Evolutionary conservation across 2,888 invertebrate species (phyloP).

Genomic region (Tethea ocularis): DNA sequence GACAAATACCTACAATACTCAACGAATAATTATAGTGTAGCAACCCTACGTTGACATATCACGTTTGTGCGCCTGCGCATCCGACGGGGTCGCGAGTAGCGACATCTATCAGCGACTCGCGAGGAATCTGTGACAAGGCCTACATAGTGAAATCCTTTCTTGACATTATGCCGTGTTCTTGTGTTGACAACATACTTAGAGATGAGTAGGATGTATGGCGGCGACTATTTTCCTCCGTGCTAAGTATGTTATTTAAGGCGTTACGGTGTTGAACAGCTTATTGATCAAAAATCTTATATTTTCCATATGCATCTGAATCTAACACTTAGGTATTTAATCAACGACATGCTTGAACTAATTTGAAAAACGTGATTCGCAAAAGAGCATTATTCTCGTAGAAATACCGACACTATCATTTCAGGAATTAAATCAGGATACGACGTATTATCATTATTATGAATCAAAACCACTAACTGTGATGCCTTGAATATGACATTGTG

Average conservation of each 20-base stretch:
- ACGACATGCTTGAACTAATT: no score
- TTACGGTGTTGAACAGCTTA: no score
- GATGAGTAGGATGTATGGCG: not conserved
- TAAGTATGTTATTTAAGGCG: no score
- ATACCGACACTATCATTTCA: no score
- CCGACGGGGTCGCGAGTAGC: slow-evolving; percentile 45
- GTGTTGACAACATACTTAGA: not conserved
- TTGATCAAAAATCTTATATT: no score
- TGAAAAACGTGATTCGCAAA: not conserved
- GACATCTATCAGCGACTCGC: slow-evolving; percentile 44
- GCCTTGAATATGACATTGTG: not conserved
- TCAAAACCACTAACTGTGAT: not conserved
- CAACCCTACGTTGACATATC: slow-evolving; percentile 62
- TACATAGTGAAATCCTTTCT: slow-evolving; percentile 16
- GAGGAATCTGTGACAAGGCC: slow-evolving; percentile 64
- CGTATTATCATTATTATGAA: not conserved
- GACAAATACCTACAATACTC: not conserved
- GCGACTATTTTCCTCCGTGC: no score
- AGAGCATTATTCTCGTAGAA: not conserved
- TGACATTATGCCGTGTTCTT: slow-evolving; percentile 7
- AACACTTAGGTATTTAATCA: no score
- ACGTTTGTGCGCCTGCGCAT: slow-evolving; percentile 54
- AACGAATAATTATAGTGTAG: slow-evolving; percentile 16
- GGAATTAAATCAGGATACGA: not conserved
- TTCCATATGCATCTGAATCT: no score